Evolutionary conservation across 2,797 vertebrate genomes (phyloP).

Genomic region (Pogoniulus pusillus): DNA sequence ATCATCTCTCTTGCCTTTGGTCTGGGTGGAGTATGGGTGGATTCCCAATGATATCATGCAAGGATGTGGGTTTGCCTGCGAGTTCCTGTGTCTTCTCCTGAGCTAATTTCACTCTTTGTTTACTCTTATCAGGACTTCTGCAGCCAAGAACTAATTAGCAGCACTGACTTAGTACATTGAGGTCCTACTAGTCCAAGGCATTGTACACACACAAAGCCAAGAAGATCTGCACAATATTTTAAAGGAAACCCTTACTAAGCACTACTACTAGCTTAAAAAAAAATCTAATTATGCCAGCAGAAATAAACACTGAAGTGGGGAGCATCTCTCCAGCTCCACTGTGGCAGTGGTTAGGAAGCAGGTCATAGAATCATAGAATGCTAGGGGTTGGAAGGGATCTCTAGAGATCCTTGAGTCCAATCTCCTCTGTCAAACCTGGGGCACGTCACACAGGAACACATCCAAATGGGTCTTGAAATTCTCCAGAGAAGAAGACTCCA

Average conservation of each 20-base stretch:
- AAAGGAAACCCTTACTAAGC: conserved; percentile 17
- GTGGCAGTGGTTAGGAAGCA: not conserved
- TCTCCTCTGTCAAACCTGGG: no score
- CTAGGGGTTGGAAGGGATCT: no score
- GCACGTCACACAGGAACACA: no score
- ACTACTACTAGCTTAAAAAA: not conserved
- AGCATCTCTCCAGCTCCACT: not conserved
- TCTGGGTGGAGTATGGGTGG: conserved; percentile 26
- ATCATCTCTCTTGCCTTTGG: conserved; percentile 6
- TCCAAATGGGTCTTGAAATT: no score
- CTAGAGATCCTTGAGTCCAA: no score
- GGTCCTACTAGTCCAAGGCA: conserved; percentile 43
- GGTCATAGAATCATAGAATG: no score
- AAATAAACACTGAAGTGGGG: not conserved
- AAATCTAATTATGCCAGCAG: conserved; percentile 13
- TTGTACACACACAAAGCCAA: conserved; percentile 19
- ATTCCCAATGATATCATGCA: conserved; percentile 48
- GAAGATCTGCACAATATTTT: not conserved
- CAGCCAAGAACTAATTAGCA: conserved; percentile 62
- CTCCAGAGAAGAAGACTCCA: no score
- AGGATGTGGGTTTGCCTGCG: conserved; percentile 41
- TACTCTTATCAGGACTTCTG: conserved; percentile 56
- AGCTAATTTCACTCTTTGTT: conserved; percentile 60
- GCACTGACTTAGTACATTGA: not conserved
- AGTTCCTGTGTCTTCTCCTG: conserved; percentile 55